Percentiles rank a stretch among this genome's conserved stretches.
Conservation (phyloP, 2,113 vertebrate species). For the Cisticola juncidis region DNA sequence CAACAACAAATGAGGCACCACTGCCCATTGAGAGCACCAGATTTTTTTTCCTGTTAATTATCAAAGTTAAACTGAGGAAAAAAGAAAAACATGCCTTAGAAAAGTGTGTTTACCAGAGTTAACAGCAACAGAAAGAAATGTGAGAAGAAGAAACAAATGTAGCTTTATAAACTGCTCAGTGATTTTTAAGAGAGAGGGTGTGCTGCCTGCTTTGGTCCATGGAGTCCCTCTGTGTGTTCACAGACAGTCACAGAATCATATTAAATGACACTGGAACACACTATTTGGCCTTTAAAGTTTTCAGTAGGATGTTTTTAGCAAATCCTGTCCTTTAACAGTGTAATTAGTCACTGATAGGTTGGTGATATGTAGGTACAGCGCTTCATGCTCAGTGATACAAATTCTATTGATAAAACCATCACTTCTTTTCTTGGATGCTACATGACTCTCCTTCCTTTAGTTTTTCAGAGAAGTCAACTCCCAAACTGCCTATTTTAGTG, state of each 20-base stretch:
- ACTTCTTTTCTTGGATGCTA: background rate
- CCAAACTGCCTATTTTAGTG: background rate
- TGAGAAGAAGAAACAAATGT: background rate
- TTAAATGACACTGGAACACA: background rate
- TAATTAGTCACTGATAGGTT: background rate
- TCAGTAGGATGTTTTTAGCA: background rate
- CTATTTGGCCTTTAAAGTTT: background rate
- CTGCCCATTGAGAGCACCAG: constrained; percentile 81
- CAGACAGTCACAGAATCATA: background rate
- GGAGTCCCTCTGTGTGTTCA: background rate
- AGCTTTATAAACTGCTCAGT: background rate
- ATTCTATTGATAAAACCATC: background rate
- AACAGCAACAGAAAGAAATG: background rate
- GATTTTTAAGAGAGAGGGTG: background rate
- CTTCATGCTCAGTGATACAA: background rate
- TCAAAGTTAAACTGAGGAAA: constrained; percentile 80
- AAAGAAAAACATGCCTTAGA: background rate
- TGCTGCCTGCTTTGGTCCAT: background rate
- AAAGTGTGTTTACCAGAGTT: background rate
- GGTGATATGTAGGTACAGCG: background rate
- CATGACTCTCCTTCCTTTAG: background rate
- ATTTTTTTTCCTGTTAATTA: constrained; percentile 79
- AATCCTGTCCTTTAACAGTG: background rate
- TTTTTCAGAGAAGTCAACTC: background rate
- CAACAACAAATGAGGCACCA: constrained; percentile 84